These are phyloP conservation scores for Nomada hirtipes DNA, from an alignment of 2,888 invertebrate genomes.

Conservation along the genomic window DNA sequence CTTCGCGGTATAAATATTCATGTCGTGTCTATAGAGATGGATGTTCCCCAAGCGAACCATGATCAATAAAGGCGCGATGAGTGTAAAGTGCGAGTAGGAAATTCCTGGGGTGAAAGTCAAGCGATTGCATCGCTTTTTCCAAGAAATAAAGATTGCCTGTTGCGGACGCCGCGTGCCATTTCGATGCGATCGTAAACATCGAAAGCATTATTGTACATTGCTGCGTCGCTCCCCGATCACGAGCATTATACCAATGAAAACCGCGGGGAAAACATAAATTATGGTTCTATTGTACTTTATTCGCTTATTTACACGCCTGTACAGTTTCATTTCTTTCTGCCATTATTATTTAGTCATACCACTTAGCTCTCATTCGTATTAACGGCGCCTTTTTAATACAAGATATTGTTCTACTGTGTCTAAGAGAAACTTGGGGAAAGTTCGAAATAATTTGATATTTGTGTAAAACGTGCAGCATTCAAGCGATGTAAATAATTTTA, in stretches of 20 bases:
- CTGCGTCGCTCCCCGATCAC: background rate
- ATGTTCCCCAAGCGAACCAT: background rate
- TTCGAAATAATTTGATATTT: too few relatives aligned
- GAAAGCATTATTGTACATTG: background rate
- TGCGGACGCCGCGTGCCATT: constrained; percentile 41
- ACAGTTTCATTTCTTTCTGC: background rate
- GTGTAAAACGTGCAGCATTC: too few relatives aligned
- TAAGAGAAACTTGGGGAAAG: too few relatives aligned
- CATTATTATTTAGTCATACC: background rate
- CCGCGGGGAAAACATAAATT: background rate
- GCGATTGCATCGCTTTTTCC: constrained; percentile 49
- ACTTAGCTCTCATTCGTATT: background rate
- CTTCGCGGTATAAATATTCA: background rate
- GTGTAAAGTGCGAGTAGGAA: constrained; percentile 34
- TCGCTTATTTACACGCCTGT: background rate
- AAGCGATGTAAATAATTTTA: too few relatives aligned
- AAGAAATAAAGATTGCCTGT: constrained; percentile 43
- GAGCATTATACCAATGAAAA: background rate
- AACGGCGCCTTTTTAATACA: background rate
- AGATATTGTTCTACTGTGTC: too few relatives aligned
- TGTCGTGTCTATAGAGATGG: background rate
- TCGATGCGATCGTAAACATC: constrained; percentile 21
- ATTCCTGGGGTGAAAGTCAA: constrained; percentile 53
- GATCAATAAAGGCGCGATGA: constrained; percentile 42
- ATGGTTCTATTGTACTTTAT: background rate